phyloP scores from a whole-genome alignment of 2,888 invertebrate genomes.

The Epinotia ramella region DNA sequence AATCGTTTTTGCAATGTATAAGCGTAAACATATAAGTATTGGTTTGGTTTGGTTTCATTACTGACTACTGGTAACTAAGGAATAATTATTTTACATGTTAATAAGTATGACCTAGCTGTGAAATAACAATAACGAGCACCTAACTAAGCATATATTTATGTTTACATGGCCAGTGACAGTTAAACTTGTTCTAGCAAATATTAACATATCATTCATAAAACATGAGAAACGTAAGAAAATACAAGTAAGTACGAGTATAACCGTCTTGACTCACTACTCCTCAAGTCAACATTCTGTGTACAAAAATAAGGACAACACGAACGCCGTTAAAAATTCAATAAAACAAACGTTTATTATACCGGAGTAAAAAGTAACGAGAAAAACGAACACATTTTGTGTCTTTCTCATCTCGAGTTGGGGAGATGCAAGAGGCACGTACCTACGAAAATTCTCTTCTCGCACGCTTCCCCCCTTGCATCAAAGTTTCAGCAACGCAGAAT shows the following conservation, averaged over 20 bases:
- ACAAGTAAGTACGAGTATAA: constrained; percentile 41
- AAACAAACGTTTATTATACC: constrained; percentile 26
- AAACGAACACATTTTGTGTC: constrained; percentile 24
- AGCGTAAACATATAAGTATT: too few species aligned
- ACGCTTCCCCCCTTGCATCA: constrained; percentile 52
- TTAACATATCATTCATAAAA: constrained; percentile 53
- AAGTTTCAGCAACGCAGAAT: constrained; percentile 53
- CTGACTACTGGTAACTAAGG: neutral
- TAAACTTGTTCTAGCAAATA: constrained; percentile 33
- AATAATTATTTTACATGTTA: neutral
- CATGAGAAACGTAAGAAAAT: constrained; percentile 47
- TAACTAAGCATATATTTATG: neutral
- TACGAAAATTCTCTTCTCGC: constrained; percentile 49
- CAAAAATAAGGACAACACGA: constrained; percentile 10
- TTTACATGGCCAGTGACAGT: constrained; percentile 8
- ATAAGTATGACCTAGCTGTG: neutral
- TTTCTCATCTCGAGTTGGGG: constrained; percentile 29
- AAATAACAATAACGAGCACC: neutral
- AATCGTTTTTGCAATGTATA: neutral
- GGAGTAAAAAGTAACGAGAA: constrained; percentile 18
- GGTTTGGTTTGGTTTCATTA: neutral
- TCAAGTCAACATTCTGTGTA: constrained; percentile 14
- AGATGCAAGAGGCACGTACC: constrained; percentile 47
- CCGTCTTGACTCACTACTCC: constrained; percentile 7
- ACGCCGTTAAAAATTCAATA: constrained; percentile 28